These are phyloP conservation scores for Danaus chrysippus DNA, from an alignment of 2,888 invertebrate species.

Conservation along the genomic window DNA sequence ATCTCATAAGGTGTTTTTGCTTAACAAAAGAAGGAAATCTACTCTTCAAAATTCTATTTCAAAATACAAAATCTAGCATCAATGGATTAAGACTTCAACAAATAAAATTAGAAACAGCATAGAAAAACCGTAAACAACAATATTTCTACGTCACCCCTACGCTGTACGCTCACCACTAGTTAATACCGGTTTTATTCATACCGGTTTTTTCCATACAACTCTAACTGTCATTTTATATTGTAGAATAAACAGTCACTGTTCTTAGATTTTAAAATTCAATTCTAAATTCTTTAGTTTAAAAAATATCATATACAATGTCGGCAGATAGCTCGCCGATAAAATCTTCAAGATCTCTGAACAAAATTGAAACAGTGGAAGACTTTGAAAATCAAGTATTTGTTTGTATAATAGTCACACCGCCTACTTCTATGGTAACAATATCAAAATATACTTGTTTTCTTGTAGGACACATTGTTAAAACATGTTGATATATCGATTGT, in stretches of 20 bases:
- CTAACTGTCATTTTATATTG: background rate
- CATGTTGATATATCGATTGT: conserved; percentile 87
- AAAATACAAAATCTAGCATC: too few species aligned
- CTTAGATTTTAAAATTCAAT: background rate
- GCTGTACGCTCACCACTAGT: background rate
- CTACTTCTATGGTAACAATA: conserved; percentile 45
- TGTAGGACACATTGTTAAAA: conserved; percentile 82
- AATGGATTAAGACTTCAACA: too few species aligned
- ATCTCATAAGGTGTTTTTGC: too few species aligned
- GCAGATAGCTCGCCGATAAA: conserved; percentile 41
- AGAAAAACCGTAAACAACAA: too few species aligned
- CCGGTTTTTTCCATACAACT: background rate
- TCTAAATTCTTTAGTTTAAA: conserved; percentile 13
- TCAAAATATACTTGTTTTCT: conserved; percentile 37
- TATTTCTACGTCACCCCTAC: too few species aligned
- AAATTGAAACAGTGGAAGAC: conserved; percentile 58
- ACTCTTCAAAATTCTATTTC: too few species aligned
- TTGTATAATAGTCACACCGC: conserved; percentile 44
- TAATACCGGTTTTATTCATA: background rate
- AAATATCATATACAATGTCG: conserved; percentile 34
- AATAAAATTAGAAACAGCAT: too few species aligned
- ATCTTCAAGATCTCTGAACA: conserved; percentile 52
- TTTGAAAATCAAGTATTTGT: conserved; percentile 61
- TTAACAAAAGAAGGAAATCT: too few species aligned
- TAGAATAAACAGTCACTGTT: conserved; percentile 8